Evolutionary conservation across 1,140 invertebrate species (phyloP).

Genomic region (Cotesia glomerata): DNA sequence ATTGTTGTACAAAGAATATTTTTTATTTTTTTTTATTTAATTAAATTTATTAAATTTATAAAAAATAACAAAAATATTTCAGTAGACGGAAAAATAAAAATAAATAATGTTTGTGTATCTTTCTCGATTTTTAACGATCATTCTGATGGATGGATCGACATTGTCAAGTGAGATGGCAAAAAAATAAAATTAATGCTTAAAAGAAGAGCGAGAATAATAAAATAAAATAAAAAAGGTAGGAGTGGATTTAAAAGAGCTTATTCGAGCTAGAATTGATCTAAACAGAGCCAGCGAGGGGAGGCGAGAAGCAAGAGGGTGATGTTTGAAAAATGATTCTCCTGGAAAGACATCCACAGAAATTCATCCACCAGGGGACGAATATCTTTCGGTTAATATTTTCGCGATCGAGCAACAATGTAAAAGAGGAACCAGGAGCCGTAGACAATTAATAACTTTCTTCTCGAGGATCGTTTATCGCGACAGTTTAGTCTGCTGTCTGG

Average conservation of each 20-base stretch:
- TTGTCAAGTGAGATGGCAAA: neutral
- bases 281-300: no score
- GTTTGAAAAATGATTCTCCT: slow-evolving; percentile 60
- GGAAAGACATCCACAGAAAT: neutral
- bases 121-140: slow-evolving; percentile 63
- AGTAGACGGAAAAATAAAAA: neutral
- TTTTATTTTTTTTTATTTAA: neutral
- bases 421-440: slow-evolving; percentile 45
- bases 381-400: slow-evolving; percentile 57
- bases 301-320: slow-evolving; percentile 31
- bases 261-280: no score
- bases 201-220: neutral
- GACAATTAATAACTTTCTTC: slow-evolving; percentile 62
- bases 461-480: slow-evolving; percentile 63
- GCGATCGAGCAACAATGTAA: slow-evolving; percentile 53
- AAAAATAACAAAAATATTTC: neutral
- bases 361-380: slow-evolving; percentile 21
- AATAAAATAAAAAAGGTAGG: neutral
- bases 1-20: neutral
- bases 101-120: slow-evolving; percentile 15
- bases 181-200: neutral
- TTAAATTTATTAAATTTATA: neutral
- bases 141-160: slow-evolving; percentile 55
- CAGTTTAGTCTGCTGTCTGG: slow-evolving; percentile 50
- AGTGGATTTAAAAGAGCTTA: neutral